A percentile compares a stretch with the other conserved stretches of the same genome.
phyloP scores from a whole-genome alignment of 1,140 invertebrate genomes.

The Drosophila navojoa region DNA sequence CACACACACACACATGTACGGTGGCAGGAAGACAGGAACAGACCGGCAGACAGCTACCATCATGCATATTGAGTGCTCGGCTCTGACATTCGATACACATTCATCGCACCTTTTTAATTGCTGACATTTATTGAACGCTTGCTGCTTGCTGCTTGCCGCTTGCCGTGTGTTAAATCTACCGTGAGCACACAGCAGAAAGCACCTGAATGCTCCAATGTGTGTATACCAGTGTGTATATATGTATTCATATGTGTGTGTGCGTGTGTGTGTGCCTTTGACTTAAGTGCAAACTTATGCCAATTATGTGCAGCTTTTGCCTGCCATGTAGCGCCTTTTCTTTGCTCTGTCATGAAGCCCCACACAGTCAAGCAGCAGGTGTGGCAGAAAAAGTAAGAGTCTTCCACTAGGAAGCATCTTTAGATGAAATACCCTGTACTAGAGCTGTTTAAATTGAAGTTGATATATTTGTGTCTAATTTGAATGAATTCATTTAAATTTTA shows the following conservation, averaged over 20 bases:
- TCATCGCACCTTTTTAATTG: constrained; percentile 77
- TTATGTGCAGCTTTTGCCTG: constrained; percentile 68
- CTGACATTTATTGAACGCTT: constrained; percentile 76
- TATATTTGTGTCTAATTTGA: too few species aligned
- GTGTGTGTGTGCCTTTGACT: constrained; percentile 62
- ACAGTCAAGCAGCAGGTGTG: constrained; percentile 2
- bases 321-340: constrained; percentile 32
- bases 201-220: constrained; percentile 5
- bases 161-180: constrained; percentile 71
- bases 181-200: constrained; percentile 49
- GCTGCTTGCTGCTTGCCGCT: constrained; percentile 6
- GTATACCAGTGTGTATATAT: background rate
- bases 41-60: background rate
- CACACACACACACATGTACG: constrained; percentile 6
- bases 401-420: background rate
- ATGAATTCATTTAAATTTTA: too few species aligned
- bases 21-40: background rate
- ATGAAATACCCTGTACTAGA: background rate
- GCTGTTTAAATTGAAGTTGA: too few species aligned
- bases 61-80: constrained; percentile 7
- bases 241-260: background rate
- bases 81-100: constrained; percentile 58
- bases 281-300: constrained; percentile 82
- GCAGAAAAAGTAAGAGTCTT: background rate
- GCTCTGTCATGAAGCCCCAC: constrained; percentile 25